Conservation (phyloP, 1,140 invertebrate genomes). For the Hyles vespertilio region DNA sequence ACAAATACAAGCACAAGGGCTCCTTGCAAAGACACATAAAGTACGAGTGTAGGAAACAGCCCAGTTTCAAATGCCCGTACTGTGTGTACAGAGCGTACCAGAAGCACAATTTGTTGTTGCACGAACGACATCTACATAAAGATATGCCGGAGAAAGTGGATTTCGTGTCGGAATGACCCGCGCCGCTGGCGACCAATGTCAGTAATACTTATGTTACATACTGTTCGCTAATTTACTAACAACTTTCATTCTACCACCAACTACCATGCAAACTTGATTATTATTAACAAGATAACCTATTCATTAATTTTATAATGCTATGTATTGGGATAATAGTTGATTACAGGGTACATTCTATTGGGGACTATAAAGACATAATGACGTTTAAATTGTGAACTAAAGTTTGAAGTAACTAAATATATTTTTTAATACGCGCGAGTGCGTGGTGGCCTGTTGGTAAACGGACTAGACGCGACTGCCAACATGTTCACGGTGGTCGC, state of each 20-base stretch:
- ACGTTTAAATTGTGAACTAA: too few relatives aligned
- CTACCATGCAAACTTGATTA: too few relatives aligned
- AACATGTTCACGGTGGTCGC: too few relatives aligned
- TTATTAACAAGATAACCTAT: not conserved
- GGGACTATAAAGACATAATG: too few relatives aligned
- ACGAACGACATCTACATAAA: slow-evolving; percentile 72
- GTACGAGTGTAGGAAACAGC: slow-evolving; percentile 82
- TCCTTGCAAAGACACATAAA: slow-evolving; percentile 79
- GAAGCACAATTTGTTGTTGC: slow-evolving; percentile 73
- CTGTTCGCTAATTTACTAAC: slow-evolving; percentile 2
- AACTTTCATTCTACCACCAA: too few relatives aligned
- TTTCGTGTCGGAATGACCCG: slow-evolving; percentile 69
- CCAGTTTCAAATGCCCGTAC: slow-evolving; percentile 80
- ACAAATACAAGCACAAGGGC: slow-evolving; percentile 77
- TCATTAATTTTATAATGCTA: not conserved
- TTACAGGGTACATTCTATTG: too few relatives aligned
- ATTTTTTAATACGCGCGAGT: too few relatives aligned
- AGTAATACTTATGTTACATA: slow-evolving; percentile 36
- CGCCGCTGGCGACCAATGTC: slow-evolving; percentile 48
- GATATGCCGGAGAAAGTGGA: slow-evolving; percentile 71
- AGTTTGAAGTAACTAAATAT: too few relatives aligned
- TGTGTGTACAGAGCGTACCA: slow-evolving; percentile 74
- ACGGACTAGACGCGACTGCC: too few relatives aligned
- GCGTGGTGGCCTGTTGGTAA: too few relatives aligned
- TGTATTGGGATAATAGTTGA: too few relatives aligned